Evolutionary conservation across 2,797 vertebrate species (phyloP).

Genomic region (Scolopax rusticola): DNA sequence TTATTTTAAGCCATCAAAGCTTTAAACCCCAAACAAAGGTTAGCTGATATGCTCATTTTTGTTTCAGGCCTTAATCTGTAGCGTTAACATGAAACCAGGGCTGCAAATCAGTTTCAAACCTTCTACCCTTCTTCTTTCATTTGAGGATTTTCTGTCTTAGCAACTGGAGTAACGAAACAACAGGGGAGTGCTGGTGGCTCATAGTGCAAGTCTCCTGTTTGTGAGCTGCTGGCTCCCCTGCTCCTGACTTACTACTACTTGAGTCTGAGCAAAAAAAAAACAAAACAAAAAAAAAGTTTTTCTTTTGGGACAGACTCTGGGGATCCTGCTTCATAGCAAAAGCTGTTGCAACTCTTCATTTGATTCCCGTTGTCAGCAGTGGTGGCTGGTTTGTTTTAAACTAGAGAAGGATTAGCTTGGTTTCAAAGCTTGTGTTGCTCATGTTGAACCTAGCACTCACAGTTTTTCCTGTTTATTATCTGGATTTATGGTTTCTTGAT

Average conservation of each 20-base stretch:
- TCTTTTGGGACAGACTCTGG: neutral
- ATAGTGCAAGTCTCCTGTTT: neutral
- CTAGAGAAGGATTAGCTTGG: neutral
- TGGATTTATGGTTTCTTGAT: neutral
- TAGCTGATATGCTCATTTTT: constrained; percentile 52
- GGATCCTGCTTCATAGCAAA: neutral
- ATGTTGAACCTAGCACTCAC: neutral
- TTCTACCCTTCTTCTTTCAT: neutral
- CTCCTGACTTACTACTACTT: neutral
- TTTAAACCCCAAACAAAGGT: constrained; percentile 59
- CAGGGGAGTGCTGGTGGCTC: neutral
- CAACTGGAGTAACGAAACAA: neutral
- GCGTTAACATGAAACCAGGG: constrained; percentile 27
- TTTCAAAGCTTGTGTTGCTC: neutral
- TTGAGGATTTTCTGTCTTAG: constrained; percentile 44
- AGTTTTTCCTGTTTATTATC: neutral
- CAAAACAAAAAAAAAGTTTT: neutral
- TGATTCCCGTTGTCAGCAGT: neutral
- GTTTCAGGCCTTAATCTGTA: constrained; percentile 52
- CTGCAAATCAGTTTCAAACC: constrained; percentile 11
- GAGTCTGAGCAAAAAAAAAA: neutral
- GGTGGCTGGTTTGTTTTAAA: neutral
- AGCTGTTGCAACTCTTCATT: neutral
- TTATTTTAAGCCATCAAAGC: constrained; percentile 63
- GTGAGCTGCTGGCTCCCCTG: neutral